Evolutionary conservation across 2,113 vertebrate species (phyloP).

Genomic region (Gobiocypris rarus): DNA sequence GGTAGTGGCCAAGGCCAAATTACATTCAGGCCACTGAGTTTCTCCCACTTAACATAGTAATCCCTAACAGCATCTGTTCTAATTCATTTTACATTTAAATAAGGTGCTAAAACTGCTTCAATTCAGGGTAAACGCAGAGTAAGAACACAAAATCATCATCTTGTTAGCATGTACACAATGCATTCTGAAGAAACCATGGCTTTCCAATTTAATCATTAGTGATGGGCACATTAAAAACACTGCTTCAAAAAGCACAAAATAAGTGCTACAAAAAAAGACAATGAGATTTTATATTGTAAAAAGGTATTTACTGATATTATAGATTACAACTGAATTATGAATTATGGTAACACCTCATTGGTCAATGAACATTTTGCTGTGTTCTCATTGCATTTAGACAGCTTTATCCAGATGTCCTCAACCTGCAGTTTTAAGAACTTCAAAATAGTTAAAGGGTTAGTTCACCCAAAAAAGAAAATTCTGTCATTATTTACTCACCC

Average conservation of each 20-base stretch:
- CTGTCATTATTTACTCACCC: no score
- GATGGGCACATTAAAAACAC: background rate
- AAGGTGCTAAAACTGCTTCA: background rate
- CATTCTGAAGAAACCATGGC: background rate
- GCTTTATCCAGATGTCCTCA: no score
- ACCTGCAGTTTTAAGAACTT: no score
- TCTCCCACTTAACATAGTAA: slow-evolving; percentile 15
- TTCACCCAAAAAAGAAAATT: no score
- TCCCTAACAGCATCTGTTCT: slow-evolving; percentile 2
- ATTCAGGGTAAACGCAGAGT: background rate
- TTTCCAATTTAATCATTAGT: background rate
- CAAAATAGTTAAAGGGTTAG: no score
- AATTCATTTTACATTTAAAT: slow-evolving; percentile 5
- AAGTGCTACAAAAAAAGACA: background rate
- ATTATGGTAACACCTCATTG: background rate
- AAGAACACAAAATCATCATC: background rate
- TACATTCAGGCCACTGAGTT: slow-evolving; percentile 30
- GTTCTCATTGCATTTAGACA: background rate
- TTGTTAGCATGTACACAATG: background rate
- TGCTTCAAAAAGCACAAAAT: background rate
- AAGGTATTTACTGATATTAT: no score
- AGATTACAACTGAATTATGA: background rate
- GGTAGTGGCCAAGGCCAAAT: background rate
- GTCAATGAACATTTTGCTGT: background rate
- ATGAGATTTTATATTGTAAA: no score